phyloP scores from a whole-genome alignment of 2,888 invertebrate genomes.

The Cyaniris semiargus region DNA sequence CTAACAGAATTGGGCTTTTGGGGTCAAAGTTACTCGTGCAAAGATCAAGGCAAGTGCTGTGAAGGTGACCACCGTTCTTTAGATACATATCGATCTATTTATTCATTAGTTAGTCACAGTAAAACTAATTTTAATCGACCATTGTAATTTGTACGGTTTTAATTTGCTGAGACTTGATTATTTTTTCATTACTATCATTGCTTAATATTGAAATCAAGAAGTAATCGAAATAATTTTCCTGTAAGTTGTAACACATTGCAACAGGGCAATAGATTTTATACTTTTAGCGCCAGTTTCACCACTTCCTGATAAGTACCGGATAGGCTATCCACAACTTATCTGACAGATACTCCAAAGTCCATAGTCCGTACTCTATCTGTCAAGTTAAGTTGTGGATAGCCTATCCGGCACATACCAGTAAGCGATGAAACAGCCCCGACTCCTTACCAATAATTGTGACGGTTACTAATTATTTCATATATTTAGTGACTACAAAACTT shows the following conservation, averaged over 20 bases:
- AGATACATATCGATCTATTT: slow-evolving; percentile 3
- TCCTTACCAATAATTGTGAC: too few species aligned
- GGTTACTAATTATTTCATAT: too few species aligned
- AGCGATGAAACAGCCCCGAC: too few species aligned
- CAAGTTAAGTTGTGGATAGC: too few species aligned
- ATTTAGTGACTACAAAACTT: too few species aligned
- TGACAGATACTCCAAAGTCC: too few species aligned
- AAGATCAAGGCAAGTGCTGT: slow-evolving; percentile 10
- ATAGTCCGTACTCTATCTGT: too few species aligned
- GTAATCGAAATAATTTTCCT: neutral
- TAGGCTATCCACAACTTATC: too few species aligned
- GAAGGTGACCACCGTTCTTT: neutral
- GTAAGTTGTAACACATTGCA: neutral
- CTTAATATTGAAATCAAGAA: neutral
- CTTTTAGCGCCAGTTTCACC: neutral
- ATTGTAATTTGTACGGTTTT: neutral
- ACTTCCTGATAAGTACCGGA: too few species aligned
- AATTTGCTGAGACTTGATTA: neutral
- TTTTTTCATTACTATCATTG: neutral
- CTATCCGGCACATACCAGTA: too few species aligned
- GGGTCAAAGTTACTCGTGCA: slow-evolving; percentile 20
- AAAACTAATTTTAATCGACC: neutral
- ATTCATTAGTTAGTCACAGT: slow-evolving; percentile 10
- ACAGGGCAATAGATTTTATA: neutral
- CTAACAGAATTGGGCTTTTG: neutral